Percentiles rank a stretch among this genome's conserved stretches.
phyloP scores from a whole-genome alignment of 1,140 invertebrate genomes.

The Drosophila sucinea region DNA sequence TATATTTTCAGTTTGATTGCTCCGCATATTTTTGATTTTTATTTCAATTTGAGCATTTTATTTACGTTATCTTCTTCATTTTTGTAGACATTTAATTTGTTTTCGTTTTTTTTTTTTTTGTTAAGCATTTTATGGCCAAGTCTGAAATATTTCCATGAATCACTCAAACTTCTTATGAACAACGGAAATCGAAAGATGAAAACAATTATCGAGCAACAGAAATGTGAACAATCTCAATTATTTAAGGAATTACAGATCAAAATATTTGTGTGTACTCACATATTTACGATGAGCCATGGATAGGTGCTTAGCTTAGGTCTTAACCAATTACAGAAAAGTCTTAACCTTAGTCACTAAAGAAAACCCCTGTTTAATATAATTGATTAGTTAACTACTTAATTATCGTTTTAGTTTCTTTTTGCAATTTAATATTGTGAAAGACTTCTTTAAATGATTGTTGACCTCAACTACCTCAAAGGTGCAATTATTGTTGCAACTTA shows the following conservation, averaged over 20 bases:
- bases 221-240: constrained; percentile 18
- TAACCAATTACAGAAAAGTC: no score
- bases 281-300: background rate
- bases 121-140: constrained; percentile 35
- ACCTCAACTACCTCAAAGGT: no score
- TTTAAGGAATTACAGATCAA: background rate
- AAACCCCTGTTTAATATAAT: no score
- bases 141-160: constrained; percentile 52
- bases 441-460: no score
- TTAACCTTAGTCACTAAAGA: no score
- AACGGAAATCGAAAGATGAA: constrained; percentile 44
- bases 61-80: constrained; percentile 39
- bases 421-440: no score
- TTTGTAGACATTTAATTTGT: constrained; percentile 60
- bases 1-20: constrained; percentile 68
- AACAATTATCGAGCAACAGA: constrained; percentile 35
- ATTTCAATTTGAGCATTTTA: constrained; percentile 48
- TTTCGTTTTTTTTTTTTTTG: constrained; percentile 40
- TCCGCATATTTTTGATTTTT: constrained; percentile 47
- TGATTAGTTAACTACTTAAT: no score
- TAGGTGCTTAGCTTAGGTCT: no score
- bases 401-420: no score
- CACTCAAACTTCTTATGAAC: constrained; percentile 50
- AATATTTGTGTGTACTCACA: background rate
- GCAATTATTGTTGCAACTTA: no score